These are phyloP conservation scores for Misgurnus anguillicaudatus DNA, from an alignment of 2,113 vertebrate species.

Conservation along the genomic window DNA sequence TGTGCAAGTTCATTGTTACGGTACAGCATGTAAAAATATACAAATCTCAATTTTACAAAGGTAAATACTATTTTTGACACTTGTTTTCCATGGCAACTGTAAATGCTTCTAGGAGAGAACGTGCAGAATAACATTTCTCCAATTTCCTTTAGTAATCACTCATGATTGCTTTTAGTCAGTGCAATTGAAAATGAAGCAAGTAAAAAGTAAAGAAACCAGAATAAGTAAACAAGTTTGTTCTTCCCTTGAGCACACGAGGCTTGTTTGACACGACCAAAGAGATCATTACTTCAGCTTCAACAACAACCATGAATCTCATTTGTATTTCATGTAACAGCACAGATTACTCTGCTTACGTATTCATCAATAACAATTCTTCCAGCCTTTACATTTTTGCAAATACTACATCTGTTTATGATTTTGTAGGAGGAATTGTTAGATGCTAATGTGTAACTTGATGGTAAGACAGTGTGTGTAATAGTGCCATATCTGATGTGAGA, in stretches of 20 bases:
- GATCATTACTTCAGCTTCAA: constrained; percentile 24
- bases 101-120: neutral
- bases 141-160: neutral
- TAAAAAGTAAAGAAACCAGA: neutral
- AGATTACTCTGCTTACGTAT: constrained; percentile 45
- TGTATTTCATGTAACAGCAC: constrained; percentile 50
- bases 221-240: neutral
- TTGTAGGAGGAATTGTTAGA: neutral
- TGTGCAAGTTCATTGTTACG: neutral
- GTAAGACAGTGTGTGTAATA: neutral
- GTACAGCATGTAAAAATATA: neutral
- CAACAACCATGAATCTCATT: constrained; percentile 29
- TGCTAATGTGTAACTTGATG: neutral
- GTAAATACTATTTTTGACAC: neutral
- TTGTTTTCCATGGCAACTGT: neutral
- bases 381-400: constrained; percentile 11
- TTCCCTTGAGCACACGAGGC: neutral
- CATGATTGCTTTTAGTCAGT: neutral
- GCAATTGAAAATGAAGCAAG: neutral
- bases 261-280: constrained; percentile 13
- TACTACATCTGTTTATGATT: neutral
- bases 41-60: neutral
- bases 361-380: constrained; percentile 24
- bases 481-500: no score
- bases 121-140: neutral